phyloP scores from a whole-genome alignment of 1,140 invertebrate genomes.

The Meloidogyne exigua region DNA sequence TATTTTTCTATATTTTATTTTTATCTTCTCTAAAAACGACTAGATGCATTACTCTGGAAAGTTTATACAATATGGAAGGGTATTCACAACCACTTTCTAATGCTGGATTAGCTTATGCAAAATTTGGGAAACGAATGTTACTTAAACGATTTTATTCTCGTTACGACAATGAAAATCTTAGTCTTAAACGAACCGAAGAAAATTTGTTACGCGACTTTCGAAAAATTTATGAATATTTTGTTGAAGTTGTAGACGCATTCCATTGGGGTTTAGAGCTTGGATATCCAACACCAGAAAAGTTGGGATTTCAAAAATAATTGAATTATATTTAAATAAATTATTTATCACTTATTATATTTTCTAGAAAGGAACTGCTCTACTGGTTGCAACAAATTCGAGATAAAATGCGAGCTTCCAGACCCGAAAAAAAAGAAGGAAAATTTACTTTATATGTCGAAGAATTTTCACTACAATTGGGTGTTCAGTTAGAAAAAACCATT shows the following conservation, averaged over 20 bases:
- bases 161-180: not conserved
- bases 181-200: not conserved
- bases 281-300: slow-evolving; percentile 34
- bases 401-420: not conserved
- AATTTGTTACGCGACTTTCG: slow-evolving; percentile 16
- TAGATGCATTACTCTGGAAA: not conserved
- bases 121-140: slow-evolving; percentile 16
- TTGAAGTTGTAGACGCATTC: slow-evolving; percentile 32
- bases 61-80: slow-evolving; percentile 3
- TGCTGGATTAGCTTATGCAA: slow-evolving; percentile 34
- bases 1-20: slow-evolving; percentile 6
- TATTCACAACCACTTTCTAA: slow-evolving; percentile 24
- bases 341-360: not conserved
- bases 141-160: slow-evolving; percentile 5
- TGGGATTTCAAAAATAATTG: not conserved
- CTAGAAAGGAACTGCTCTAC: slow-evolving; percentile 8
- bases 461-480: slow-evolving; percentile 8
- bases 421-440: not conserved
- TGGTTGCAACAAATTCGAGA: slow-evolving; percentile 15
- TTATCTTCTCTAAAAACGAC: not conserved
- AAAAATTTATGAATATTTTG: slow-evolving; percentile 31
- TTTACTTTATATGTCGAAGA: slow-evolving; percentile 16
- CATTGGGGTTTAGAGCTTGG: slow-evolving; percentile 5
- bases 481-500: slow-evolving; percentile 9
- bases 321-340: too few species aligned